These are phyloP conservation scores for Sebastes hopkinsi DNA, from an alignment of 2,797 vertebrate genomes.

Conservation along the genomic window DNA sequence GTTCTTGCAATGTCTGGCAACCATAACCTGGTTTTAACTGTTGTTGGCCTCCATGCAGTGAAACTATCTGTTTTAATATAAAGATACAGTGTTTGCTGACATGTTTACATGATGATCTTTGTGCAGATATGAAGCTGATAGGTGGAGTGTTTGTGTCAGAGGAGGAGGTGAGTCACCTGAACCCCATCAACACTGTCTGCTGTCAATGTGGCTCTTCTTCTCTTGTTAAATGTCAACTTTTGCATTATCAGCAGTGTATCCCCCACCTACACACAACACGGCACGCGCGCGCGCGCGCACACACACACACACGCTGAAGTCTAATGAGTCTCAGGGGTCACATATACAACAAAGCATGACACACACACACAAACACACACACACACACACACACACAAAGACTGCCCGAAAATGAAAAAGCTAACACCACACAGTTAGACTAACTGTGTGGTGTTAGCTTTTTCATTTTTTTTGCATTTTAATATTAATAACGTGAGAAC, in stretches of 20 bases:
- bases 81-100: not conserved
- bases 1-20: not conserved
- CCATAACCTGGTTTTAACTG: not conserved
- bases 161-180: not conserved
- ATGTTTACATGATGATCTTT: no score
- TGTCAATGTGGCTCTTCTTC: not conserved
- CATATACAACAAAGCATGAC: constrained; percentile 7
- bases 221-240: no score
- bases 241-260: not conserved
- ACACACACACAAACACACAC: no score
- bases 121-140: not conserved
- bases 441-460: no score
- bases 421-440: not conserved
- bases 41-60: not conserved
- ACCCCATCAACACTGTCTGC: not conserved
- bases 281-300: not conserved
- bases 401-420: not conserved
- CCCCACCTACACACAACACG: not conserved
- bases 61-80: not conserved
- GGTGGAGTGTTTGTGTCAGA: not conserved
- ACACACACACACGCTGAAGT: not conserved
- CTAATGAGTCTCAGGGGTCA: constrained; percentile 5
- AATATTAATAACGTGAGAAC: no score
- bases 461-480: no score
- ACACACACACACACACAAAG: not conserved